Conservation (phyloP, 2,113 vertebrate genomes). For the Passer domesticus region DNA sequence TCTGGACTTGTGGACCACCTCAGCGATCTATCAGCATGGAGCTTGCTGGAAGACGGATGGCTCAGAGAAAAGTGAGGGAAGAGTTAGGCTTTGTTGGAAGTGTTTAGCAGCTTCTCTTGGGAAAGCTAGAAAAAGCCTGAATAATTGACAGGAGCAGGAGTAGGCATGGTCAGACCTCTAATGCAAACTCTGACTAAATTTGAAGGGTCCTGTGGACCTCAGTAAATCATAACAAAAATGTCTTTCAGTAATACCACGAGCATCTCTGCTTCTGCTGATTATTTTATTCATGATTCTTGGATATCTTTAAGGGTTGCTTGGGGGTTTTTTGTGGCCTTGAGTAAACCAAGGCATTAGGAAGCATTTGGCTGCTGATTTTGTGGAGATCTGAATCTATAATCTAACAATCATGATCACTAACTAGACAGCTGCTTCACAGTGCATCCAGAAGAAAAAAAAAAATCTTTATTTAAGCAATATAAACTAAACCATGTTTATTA, state of each 20-base stretch:
- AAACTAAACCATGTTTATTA: background rate
- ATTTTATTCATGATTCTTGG: background rate
- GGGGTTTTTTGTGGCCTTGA: background rate
- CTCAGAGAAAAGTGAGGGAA: conserved; percentile 9
- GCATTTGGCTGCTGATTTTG: background rate
- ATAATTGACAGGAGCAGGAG: background rate
- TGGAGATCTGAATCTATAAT: background rate
- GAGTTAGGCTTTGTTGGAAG: conserved; percentile 1
- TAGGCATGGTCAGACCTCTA: background rate
- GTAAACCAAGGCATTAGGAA: background rate
- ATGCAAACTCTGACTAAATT: background rate
- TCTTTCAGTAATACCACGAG: background rate
- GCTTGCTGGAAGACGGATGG: conserved; percentile 12
- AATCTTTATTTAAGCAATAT: background rate
- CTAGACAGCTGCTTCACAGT: background rate
- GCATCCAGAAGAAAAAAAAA: background rate
- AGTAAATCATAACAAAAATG: background rate
- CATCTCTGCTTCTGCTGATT: background rate
- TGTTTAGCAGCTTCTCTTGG: background rate
- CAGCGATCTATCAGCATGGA: conserved; percentile 12
- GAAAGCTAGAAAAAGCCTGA: background rate
- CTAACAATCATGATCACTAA: background rate
- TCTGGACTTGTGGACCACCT: background rate
- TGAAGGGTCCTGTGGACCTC: background rate
- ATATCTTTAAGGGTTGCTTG: background rate